phyloP scores from a whole-genome alignment of 2,113 vertebrate species.

The Turnix velox region DNA sequence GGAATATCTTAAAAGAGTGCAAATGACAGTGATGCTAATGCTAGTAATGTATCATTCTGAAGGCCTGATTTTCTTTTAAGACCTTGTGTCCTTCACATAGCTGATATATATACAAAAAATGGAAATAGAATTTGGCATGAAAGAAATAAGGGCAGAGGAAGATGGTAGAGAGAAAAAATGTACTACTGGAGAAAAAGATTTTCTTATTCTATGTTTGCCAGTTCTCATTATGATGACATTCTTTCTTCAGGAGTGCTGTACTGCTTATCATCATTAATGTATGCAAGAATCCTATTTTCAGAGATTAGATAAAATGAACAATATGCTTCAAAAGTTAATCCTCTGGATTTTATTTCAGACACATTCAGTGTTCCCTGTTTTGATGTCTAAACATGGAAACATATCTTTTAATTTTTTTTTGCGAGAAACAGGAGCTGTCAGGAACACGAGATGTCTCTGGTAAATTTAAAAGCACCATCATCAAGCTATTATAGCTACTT shows the following conservation, averaged over 20 bases:
- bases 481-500: neutral
- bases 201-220: neutral
- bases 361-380: neutral
- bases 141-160: neutral
- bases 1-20: neutral
- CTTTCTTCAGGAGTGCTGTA: neutral
- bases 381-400: neutral
- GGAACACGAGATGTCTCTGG: neutral
- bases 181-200: neutral
- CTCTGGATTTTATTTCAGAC: neutral
- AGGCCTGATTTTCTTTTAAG: neutral
- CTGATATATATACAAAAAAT: neutral
- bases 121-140: neutral
- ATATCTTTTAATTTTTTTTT: neutral
- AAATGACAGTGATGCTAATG: neutral
- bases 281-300: neutral
- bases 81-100: neutral
- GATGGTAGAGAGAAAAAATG: neutral
- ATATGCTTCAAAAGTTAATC: neutral
- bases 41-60: neutral
- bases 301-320: neutral
- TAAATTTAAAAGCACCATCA: neutral
- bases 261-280: neutral
- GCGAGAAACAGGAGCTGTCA: neutral
- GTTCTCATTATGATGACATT: neutral